A percentile compares a stretch with the other conserved stretches of the same genome.
These are phyloP conservation scores for Sebastes flavidus DNA, from an alignment of 2,797 vertebrate species.

Conservation along the genomic window DNA sequence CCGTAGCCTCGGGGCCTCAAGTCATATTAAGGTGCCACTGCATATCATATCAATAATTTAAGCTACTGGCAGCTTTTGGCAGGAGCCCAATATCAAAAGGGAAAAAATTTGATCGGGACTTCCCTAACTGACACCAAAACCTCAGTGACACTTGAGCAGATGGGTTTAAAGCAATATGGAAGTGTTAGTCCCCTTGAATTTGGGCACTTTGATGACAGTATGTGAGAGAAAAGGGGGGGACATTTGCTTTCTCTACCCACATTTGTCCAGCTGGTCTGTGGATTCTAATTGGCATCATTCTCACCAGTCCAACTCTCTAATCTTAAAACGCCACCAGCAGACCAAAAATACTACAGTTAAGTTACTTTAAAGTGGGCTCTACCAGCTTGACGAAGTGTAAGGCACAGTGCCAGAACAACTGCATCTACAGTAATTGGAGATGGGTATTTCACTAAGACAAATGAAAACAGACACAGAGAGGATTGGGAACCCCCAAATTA, in stretches of 20 bases:
- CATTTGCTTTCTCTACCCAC: not conserved
- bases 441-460: slow-evolving; percentile 38
- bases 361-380: slow-evolving; percentile 35
- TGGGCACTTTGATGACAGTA: slow-evolving; percentile 13
- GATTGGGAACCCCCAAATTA: slow-evolving; percentile 40
- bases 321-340: slow-evolving; percentile 33
- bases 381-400: slow-evolving; percentile 36
- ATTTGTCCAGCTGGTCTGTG: slow-evolving; percentile 14
- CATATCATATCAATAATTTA: not conserved
- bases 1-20: not conserved
- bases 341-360: slow-evolving; percentile 12
- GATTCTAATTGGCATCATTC: slow-evolving; percentile 24
- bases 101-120: not conserved
- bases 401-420: slow-evolving; percentile 37
- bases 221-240: not conserved
- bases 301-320: slow-evolving; percentile 31
- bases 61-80: not conserved
- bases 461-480: slow-evolving; percentile 41
- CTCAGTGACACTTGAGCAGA: not conserved
- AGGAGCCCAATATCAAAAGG: not conserved
- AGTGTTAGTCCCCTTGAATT: not conserved
- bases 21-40: not conserved
- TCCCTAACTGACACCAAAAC: not conserved
- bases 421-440: slow-evolving; percentile 29
- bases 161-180: slow-evolving; percentile 4